Evolutionary conservation across 2,797 vertebrate genomes (phyloP), one percentile per base, ranked within the genome.

Genomic region (Silurus lanzhouensis): DNA sequence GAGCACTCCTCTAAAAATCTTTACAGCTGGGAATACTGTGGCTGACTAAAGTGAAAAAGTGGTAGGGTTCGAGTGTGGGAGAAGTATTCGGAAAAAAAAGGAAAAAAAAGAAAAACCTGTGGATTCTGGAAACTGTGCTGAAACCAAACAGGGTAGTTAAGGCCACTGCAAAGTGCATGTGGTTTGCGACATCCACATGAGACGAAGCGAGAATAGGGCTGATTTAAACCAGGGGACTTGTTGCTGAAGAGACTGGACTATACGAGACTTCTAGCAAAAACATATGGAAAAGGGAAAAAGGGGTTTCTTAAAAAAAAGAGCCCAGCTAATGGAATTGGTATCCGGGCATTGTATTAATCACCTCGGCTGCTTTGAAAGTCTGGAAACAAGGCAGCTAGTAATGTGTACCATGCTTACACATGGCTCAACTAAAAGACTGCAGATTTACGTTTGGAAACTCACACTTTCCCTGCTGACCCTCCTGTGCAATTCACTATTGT

Each of bases 141-240:
- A 87, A 85, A 88, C 83, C 83, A 86, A 67, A 22, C 87, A 87
- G 87, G 90, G 91, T 91, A 91, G 89, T 92, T 91, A 88, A 86
- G 83, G 85, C 83, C 76, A 86, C 87, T 79, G 87, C 88, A 89
- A 92, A 92, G 89, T 93, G 90, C 88, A 90, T 90, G 90, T 85
- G 89, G 91, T 93, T 91, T 89, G 88, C 90, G 90, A 91, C 89
- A 92, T 91, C 90, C 91, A 89, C 86, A 90, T 71, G 25, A 52
- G 66, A 72, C 27, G 63, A 70, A 58, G 22, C n/a, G 3, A 17
- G 70, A 86, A 83, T 76, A 84, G 84, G 89, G 83, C 82, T 91
- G 89, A 94, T 92, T 92, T 88, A 90, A 92, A 93, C 88, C 92
- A 93, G 90, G 85, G 88, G 90, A 88, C 86, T 19, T 85, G 78